Percentiles rank a stretch among this genome's conserved stretches.
phyloP scores from a whole-genome alignment of 2,888 invertebrate species.

The Julus scanicus region DNA sequence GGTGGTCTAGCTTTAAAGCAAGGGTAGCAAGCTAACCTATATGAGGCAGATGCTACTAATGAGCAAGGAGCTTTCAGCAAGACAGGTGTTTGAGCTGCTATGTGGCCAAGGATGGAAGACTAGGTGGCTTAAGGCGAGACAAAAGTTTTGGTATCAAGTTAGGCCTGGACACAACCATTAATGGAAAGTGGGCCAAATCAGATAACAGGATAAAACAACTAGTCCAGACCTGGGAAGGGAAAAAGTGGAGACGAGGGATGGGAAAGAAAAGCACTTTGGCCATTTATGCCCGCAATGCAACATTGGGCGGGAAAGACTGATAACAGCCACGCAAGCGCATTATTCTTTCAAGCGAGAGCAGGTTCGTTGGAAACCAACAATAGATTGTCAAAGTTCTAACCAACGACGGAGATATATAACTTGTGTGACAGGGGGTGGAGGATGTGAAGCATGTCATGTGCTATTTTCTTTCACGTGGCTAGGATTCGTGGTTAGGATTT shows the following conservation, averaged over 20 bases:
- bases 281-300: neutral
- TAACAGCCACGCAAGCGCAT: neutral
- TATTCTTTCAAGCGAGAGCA: neutral
- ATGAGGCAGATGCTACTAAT: neutral
- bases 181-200: neutral
- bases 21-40: neutral
- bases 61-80: neutral
- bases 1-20: neutral
- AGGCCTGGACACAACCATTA: neutral
- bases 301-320: neutral
- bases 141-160: neutral
- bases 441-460: neutral
- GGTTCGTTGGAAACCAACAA: neutral
- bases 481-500: too few relatives aligned
- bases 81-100: neutral
- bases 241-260: neutral
- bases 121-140: neutral
- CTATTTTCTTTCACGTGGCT: neutral
- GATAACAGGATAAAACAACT: neutral
- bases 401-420: neutral
- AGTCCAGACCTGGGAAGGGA: neutral
- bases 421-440: neutral
- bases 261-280: neutral
- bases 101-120: neutral
- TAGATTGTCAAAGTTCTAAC: neutral